Conservation (phyloP, 2,888 invertebrate species). For the Pterostichus madidus region DNA sequence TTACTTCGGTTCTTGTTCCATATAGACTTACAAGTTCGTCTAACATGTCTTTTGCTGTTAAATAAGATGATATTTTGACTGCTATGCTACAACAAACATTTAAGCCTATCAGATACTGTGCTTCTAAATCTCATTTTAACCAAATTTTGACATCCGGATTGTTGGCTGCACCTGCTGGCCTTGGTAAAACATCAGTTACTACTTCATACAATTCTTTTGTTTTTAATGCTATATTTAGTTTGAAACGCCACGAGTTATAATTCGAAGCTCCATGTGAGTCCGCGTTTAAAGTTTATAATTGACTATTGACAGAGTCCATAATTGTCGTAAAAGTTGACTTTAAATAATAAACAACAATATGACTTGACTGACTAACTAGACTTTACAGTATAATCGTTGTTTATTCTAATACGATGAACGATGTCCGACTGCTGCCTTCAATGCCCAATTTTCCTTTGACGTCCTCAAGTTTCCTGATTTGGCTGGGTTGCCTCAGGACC, state of each 20-base stretch:
- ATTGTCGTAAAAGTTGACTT: slow-evolving; percentile 30
- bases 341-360: slow-evolving; percentile 9
- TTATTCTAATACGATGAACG: slow-evolving; percentile 47
- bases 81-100: slow-evolving; percentile 69
- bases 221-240: slow-evolving; percentile 70
- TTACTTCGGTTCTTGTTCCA: slow-evolving; percentile 68
- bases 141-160: slow-evolving; percentile 67
- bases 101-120: slow-evolving; percentile 70
- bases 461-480: too few relatives aligned
- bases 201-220: slow-evolving; percentile 67
- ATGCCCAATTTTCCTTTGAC: too few relatives aligned
- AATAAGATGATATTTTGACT: slow-evolving; percentile 69
- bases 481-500: too few relatives aligned
- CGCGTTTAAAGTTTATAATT: slow-evolving; percentile 69
- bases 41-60: slow-evolving; percentile 68
- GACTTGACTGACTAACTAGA: slow-evolving; percentile 53
- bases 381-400: slow-evolving; percentile 6
- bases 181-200: slow-evolving; percentile 20
- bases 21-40: slow-evolving; percentile 68
- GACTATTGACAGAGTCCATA: slow-evolving; percentile 69
- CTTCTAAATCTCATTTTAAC: slow-evolving; percentile 69
- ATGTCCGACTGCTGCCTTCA: too few relatives aligned
- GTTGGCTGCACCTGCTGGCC: slow-evolving; percentile 59
- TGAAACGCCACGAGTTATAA: slow-evolving; percentile 70
- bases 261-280: slow-evolving; percentile 69